A percentile compares a stretch with the other conserved stretches of the same genome.
Evolutionary conservation across 2,888 invertebrate species (phyloP).

Genomic region (Frankliniella fusca): DNA sequence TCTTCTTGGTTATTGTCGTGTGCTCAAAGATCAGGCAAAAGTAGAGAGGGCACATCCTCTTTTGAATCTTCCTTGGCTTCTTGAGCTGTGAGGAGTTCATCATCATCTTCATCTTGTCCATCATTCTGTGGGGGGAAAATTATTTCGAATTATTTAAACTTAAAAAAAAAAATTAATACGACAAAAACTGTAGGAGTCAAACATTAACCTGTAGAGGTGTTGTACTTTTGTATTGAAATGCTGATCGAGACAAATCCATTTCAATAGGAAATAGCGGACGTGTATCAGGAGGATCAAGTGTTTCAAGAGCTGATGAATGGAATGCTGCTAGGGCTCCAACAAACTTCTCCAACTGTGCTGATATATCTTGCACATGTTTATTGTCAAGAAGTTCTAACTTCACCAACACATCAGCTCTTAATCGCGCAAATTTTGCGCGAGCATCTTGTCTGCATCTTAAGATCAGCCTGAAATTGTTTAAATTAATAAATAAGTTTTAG

Average conservation of each 20-base stretch:
- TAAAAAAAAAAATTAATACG: background rate
- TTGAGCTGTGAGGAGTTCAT: background rate
- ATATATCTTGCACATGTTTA: conserved; percentile 96
- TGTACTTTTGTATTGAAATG: conserved; percentile 75
- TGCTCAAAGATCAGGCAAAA: background rate
- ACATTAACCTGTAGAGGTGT: background rate
- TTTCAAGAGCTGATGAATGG: conserved; percentile 57
- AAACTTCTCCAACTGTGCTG: conserved; percentile 75
- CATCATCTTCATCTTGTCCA: conserved; percentile 15
- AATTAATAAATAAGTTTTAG: conserved; percentile 1
- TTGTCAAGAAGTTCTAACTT: conserved; percentile 96
- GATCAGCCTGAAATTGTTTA: conserved; percentile 62
- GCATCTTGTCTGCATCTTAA: conserved; percentile 95
- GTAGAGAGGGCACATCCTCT: background rate
- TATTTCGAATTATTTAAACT: background rate
- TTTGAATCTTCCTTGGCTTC: background rate
- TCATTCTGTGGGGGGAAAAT: background rate
- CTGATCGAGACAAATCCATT: conserved; percentile 86
- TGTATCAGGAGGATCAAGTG: conserved; percentile 70
- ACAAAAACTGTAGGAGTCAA: background rate
- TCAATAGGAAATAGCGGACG: conserved; percentile 89
- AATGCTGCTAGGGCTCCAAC: conserved; percentile 69
- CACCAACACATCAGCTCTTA: conserved; percentile 87
- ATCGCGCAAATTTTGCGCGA: conserved; percentile 73
- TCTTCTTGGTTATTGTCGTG: no score